phyloP scores from a whole-genome alignment of 2,797 vertebrate species.

The Megalops cyprinoides region DNA sequence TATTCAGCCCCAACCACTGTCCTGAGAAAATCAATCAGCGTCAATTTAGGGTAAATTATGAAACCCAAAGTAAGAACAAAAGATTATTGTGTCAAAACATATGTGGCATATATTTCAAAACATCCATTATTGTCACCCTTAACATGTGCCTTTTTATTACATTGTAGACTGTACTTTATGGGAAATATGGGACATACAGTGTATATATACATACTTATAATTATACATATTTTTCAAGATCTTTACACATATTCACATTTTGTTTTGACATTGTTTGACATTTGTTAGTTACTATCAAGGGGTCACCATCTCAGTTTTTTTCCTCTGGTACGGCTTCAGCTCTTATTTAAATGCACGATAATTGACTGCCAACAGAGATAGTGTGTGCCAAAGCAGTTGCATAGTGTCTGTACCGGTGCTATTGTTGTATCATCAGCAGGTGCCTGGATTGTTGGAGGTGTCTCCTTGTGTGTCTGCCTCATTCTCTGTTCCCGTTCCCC shows the following conservation, averaged over 20 bases:
- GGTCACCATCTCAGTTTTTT: not conserved
- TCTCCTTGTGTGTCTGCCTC: not conserved
- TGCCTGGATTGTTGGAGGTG: not conserved
- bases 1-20: not conserved
- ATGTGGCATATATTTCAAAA: not conserved
- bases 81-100: not conserved
- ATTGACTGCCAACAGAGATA: not conserved
- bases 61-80: not conserved
- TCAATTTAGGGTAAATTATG: not conserved
- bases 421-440: not conserved
- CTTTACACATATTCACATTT: too few relatives aligned
- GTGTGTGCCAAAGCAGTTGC: not conserved
- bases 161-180: not conserved
- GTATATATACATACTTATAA: too few relatives aligned
- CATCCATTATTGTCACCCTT: not conserved
- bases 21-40: not conserved
- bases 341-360: not conserved
- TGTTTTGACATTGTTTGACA: too few relatives aligned
- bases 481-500: too few relatives aligned
- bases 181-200: too few relatives aligned
- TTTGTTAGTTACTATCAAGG: not conserved
- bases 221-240: too few relatives aligned
- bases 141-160: not conserved
- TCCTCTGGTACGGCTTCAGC: too few relatives aligned
- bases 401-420: not conserved